Conservation (phyloP, 2,888 invertebrate genomes). For the Amblyteles armatorius region DNA sequence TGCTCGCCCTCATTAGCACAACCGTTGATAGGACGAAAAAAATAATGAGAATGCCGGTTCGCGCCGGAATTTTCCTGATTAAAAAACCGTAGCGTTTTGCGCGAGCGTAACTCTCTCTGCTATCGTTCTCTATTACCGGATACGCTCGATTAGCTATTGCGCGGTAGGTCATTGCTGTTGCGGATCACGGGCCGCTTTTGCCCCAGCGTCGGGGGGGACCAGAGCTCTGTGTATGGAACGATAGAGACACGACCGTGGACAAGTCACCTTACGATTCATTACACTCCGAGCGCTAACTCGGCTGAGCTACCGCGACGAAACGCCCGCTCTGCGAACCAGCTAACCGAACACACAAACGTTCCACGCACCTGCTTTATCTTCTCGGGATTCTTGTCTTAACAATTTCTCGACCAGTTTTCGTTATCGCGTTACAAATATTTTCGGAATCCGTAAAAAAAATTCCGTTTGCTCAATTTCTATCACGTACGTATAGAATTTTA, state of each 20-base stretch:
- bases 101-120: conserved; percentile 38
- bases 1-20: neutral
- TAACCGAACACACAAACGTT: conserved; percentile 15
- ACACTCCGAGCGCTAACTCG: conserved; percentile 41
- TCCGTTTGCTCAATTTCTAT: no score
- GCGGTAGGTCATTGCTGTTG: conserved; percentile 57
- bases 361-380: neutral
- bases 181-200: conserved; percentile 66
- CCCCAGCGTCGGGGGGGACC: conserved; percentile 45
- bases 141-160: conserved; percentile 76
- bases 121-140: conserved; percentile 72
- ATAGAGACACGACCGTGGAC: conserved; percentile 19
- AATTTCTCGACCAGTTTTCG: neutral
- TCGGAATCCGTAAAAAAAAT: neutral
- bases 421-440: neutral
- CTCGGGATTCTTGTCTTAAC: neutral
- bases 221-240: conserved; percentile 61
- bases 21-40: neutral
- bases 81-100: conserved; percentile 51
- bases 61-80: conserved; percentile 1
- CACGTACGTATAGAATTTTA: no score
- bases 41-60: conserved; percentile 8
- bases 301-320: conserved; percentile 14
- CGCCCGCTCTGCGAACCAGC: conserved; percentile 31
- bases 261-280: conserved; percentile 61